Evolutionary conservation across 2,888 invertebrate species (phyloP).

Genomic region (Hypomecis atomaria): DNA sequence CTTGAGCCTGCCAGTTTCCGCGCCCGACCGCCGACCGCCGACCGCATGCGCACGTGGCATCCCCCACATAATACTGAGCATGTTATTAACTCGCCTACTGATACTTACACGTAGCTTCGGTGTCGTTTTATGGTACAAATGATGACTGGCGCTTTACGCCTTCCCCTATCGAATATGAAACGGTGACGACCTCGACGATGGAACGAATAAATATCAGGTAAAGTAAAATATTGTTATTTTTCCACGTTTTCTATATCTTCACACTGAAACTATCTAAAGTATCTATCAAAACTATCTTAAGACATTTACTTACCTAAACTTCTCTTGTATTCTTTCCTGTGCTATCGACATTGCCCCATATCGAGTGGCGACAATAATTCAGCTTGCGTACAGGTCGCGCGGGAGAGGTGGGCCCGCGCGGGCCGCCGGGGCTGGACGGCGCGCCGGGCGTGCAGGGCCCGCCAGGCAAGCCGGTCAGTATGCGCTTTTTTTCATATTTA

Average conservation of each 20-base stretch:
- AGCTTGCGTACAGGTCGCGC: slow-evolving; percentile 85
- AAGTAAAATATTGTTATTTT: not conserved
- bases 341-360: too few species aligned
- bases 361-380: too few species aligned
- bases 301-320: too few species aligned
- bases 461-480: slow-evolving; percentile 90
- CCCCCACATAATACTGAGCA: not conserved
- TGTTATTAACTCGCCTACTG: slow-evolving; percentile 12
- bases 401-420: slow-evolving; percentile 90
- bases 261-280: not conserved
- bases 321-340: too few species aligned
- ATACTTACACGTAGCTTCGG: slow-evolving; percentile 35
- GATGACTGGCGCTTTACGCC: slow-evolving; percentile 47
- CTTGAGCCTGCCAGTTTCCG: not conserved
- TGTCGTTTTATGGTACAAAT: slow-evolving; percentile 63
- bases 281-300: too few species aligned
- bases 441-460: slow-evolving; percentile 93
- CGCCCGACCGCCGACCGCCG: not conserved
- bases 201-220: not conserved
- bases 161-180: not conserved
- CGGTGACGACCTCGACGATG: not conserved
- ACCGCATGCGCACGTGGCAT: slow-evolving; percentile 27
- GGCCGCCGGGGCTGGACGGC: slow-evolving; percentile 90
- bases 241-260: not conserved
- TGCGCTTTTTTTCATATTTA: not conserved